Base-by-base conservation (phyloP, 1,140 invertebrate genomes). In the Monomorium pharaonis region DNA sequence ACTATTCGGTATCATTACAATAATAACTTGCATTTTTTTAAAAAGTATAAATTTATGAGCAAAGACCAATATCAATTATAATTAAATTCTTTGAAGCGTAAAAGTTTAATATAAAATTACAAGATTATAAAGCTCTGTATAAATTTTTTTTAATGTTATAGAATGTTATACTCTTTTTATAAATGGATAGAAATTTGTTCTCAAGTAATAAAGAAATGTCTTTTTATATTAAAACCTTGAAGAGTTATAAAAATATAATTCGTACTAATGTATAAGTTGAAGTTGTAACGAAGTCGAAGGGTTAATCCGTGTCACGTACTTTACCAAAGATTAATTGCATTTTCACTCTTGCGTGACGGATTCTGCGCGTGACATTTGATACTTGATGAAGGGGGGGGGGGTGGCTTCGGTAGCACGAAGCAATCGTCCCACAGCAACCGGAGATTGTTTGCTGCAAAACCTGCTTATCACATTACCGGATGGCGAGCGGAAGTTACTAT, bases 311-410 rank as follows among this genome's bases (percentile, higher is more conserved):
- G 69, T 62, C 65, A 63, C 27, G 9, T 72, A 72, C 60, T 21
- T 65, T 76, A 37, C 14, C 58, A 16, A 76, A 58, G 21, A 44
- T 83, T 83, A 42, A 49, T 86, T 81, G 54, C 33, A 6, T 54
- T 70, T 14, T 9, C n/a, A 72, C 1, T 14, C 30, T 1, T 18
- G 33, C 33, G 60, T 54, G n/a, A 44, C 44, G 27, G 33, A 54
- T 3, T 70, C 30, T 81, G 49, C 33, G 65, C n/a, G 10, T 44
- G 33, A 54, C 33, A 70, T 7, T 6, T 24, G 49, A 78, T 37
- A 62, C 69, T 65, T 42, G 44, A 54, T 56, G n/a, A n/a, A n/a
- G n/a, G n/a, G n/a, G n/a, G n/a, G n/a, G n/a, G n/a, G 49, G 21
- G 27, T 69, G 62, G 27, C 24, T 44, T 76, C 42, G n/a, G 14